Evolutionary conservation across 2,113 vertebrate genomes (phyloP).

Genomic region (Lichenostomus cassidix): DNA sequence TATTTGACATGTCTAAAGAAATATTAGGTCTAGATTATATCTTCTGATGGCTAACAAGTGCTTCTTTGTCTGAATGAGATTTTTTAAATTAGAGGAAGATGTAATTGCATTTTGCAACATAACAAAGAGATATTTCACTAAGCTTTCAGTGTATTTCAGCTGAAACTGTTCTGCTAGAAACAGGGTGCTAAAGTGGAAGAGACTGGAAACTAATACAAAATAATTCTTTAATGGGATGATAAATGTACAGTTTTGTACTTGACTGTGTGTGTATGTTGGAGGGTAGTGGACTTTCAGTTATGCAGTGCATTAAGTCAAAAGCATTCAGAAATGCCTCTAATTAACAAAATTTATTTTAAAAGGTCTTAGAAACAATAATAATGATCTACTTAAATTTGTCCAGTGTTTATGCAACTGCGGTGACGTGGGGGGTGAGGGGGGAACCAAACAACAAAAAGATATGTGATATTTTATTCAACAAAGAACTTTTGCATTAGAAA

Average conservation of each 20-base stretch:
- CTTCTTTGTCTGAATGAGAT: neutral
- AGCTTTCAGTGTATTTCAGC: neutral
- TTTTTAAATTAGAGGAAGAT: neutral
- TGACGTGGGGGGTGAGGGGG: rapidly evolving
- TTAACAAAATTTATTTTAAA: neutral
- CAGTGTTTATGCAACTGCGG: neutral
- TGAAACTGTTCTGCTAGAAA: neutral
- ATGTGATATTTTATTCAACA: neutral
- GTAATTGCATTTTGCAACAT: neutral
- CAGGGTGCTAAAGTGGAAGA: neutral
- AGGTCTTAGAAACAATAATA: neutral
- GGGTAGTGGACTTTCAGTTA: neutral
- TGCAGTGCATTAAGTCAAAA: neutral
- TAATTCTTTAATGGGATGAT: neutral
- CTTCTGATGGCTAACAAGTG: neutral
- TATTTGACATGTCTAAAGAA: neutral
- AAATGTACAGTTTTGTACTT: neutral
- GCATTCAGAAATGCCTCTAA: neutral
- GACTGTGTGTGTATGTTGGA: neutral
- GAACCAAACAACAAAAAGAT: neutral
- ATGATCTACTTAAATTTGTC: neutral
- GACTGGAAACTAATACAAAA: neutral
- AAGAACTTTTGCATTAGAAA: neutral
- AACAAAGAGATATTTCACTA: neutral
- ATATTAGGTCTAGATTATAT: neutral